phyloP scores from a whole-genome alignment of 2,113 vertebrate genomes.

The Cryptotis parvus region DNA sequence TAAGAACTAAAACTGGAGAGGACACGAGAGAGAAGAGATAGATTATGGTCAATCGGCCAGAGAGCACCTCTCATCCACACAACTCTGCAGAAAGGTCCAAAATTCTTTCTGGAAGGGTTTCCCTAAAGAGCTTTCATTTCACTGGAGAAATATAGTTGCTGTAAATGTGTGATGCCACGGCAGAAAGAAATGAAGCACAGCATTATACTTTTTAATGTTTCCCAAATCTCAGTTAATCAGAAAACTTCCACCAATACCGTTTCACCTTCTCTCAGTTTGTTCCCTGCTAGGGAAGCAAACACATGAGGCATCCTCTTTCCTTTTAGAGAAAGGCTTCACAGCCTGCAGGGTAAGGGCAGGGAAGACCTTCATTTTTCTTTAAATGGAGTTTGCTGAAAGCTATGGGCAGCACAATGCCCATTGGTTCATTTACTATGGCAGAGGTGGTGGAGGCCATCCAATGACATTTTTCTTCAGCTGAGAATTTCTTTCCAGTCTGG shows the following conservation, averaged over 20 bases:
- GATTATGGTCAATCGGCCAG: background rate
- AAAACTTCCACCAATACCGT: background rate
- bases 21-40: background rate
- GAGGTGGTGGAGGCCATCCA: too few species aligned
- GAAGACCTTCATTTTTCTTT: constrained; percentile 7
- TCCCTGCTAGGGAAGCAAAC: background rate
- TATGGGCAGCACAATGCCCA: background rate
- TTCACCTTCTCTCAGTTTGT: background rate
- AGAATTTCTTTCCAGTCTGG: constrained; percentile 56
- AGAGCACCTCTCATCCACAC: background rate
- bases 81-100: background rate
- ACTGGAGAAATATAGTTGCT: background rate
- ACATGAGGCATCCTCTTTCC: background rate
- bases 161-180: background rate
- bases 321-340: background rate
- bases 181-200: background rate
- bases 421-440: background rate
- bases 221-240: background rate
- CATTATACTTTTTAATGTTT: constrained; percentile 39
- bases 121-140: background rate
- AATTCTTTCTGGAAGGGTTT: background rate
- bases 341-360: constrained; percentile 11
- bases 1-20: constrained; percentile 1
- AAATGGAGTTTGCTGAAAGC: background rate
- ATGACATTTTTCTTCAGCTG: constrained; percentile 29